phyloP scores from a whole-genome alignment of 2,113 vertebrate genomes.

The Trogon melanurus region DNA sequence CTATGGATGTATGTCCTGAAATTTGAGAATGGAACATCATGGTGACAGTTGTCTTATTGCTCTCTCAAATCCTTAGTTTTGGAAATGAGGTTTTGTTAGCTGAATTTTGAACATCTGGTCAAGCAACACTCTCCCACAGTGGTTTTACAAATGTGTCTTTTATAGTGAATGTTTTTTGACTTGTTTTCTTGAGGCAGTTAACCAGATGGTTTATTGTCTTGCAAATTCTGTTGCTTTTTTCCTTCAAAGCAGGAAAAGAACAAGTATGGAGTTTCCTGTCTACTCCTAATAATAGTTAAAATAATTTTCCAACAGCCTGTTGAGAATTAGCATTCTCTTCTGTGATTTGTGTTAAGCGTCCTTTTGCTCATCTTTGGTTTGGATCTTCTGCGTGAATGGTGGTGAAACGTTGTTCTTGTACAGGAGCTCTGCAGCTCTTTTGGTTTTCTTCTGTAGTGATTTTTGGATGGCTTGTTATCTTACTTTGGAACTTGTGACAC shows the following conservation, averaged over 20 bases:
- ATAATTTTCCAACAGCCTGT: background rate
- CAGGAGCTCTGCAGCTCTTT: background rate
- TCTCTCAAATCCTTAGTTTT: background rate
- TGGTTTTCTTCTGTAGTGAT: background rate
- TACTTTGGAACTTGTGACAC: background rate
- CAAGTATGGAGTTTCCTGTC: background rate
- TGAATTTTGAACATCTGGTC: background rate
- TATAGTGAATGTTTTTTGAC: background rate
- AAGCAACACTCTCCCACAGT: rapidly evolving
- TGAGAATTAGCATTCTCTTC: background rate
- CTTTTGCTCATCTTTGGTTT: background rate
- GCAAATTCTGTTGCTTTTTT: background rate
- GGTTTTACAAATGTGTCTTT: background rate
- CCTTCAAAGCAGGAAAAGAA: background rate
- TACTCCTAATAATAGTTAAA: background rate
- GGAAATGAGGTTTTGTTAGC: background rate
- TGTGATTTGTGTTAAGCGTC: background rate
- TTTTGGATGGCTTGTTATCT: background rate
- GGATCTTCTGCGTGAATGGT: background rate
- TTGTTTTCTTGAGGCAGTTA: background rate
- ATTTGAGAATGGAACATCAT: background rate
- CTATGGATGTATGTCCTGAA: background rate
- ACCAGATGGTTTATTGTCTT: background rate
- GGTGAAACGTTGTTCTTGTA: background rate
- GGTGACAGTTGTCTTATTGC: background rate